phyloP scores from a whole-genome alignment of 2,113 vertebrate species.

The Semicossyphus pulcher region DNA sequence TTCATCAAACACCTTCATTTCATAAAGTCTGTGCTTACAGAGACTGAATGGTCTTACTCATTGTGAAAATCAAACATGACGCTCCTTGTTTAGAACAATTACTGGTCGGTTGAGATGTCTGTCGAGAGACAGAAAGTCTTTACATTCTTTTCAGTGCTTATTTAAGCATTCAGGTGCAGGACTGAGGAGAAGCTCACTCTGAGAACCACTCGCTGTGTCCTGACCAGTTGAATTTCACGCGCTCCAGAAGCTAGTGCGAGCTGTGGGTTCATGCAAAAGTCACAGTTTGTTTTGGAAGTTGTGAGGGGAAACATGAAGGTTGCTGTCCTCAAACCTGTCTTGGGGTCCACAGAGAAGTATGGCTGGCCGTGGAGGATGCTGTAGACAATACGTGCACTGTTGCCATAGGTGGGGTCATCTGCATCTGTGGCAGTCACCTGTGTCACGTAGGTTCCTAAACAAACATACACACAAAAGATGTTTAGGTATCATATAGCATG shows the following conservation, averaged over 20 bases:
- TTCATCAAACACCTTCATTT: background rate
- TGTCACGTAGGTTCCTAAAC: conserved; percentile 75
- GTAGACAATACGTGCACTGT: conserved; percentile 79
- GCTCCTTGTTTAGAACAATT: background rate
- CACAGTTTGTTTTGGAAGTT: background rate
- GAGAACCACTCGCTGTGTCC: background rate
- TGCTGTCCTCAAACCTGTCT: conserved; percentile 54
- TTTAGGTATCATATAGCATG: too few species aligned
- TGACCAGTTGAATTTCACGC: conserved; percentile 3
- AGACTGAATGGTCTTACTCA: background rate
- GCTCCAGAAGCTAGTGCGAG: background rate
- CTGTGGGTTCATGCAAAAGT: conserved; percentile 33
- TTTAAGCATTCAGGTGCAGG: conserved; percentile 27
- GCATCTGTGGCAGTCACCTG: conserved; percentile 77
- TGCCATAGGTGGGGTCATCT: conserved; percentile 81
- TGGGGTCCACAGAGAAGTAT: conserved; percentile 69
- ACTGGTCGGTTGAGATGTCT: background rate
- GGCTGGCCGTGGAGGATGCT: conserved; percentile 76
- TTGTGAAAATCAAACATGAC: conserved; percentile 11
- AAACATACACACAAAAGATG: conserved; percentile 3
- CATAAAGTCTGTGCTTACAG: background rate
- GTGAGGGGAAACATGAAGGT: background rate
- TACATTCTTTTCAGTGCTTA: background rate
- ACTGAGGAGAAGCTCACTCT: background rate
- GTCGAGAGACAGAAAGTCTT: conserved; percentile 6